These are phyloP conservation scores for Drosophila arawakana DNA, from an alignment of 1,140 invertebrate genomes.

Conservation along the genomic window DNA sequence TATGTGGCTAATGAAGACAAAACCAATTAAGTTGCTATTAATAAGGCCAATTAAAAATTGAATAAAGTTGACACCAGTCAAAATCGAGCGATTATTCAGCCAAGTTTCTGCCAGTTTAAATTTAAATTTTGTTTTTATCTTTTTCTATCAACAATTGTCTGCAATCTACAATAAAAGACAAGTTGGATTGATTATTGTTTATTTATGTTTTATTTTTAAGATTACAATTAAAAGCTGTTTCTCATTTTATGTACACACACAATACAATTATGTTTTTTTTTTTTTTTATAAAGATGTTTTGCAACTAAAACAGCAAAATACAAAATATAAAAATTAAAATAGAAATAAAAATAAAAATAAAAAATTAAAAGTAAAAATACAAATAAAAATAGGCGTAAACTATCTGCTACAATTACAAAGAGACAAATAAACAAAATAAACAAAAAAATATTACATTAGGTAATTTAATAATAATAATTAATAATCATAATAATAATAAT, in stretches of 20 bases:
- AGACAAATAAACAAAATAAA: constrained; percentile 37
- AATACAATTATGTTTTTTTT: constrained; percentile 70
- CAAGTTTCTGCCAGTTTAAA: no score
- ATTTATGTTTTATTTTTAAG: constrained; percentile 64
- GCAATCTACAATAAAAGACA: neutral
- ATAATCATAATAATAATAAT: constrained; percentile 44
- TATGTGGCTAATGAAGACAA: constrained; percentile 21
- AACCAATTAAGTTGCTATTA: constrained; percentile 48
- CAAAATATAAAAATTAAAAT: constrained; percentile 45
- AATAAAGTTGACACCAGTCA: neutral
- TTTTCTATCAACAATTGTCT: no score
- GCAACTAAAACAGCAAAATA: constrained; percentile 33
- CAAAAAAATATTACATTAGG: constrained; percentile 28
- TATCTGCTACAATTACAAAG: constrained; percentile 54
- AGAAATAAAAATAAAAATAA: constrained; percentile 7
- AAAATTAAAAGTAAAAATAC: constrained; percentile 43
- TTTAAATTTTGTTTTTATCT: no score
- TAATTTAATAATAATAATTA: constrained; percentile 39
- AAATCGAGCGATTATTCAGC: neutral
- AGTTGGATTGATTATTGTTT: constrained; percentile 15
- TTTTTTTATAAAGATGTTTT: constrained; percentile 11
- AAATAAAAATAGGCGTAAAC: constrained; percentile 42
- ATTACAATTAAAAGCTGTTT: constrained; percentile 72
- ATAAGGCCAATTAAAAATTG: constrained; percentile 49
- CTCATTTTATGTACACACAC: constrained; percentile 71